These are phyloP conservation scores for Triops cancriformis DNA, from an alignment of 1,140 invertebrate genomes.

Conservation along the genomic window DNA sequence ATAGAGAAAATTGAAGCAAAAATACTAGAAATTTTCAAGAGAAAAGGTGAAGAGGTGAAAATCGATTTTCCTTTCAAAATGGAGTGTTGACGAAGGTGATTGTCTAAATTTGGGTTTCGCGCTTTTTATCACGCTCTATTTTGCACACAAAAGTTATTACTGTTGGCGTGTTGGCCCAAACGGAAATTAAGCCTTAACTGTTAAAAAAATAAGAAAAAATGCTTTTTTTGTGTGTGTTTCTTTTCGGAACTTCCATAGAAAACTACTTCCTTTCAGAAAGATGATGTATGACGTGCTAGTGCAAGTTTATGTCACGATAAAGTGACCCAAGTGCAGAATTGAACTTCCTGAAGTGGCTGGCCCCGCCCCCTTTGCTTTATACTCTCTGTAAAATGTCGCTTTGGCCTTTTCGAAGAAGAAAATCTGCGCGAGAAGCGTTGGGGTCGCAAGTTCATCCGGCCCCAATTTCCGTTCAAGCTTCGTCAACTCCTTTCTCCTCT, in stretches of 20 bases:
- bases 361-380: neutral
- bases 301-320: neutral
- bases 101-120: neutral
- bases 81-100: neutral
- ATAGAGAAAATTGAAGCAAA: too few relatives aligned
- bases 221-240: neutral
- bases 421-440: neutral
- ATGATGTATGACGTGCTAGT: neutral
- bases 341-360: neutral
- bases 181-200: constrained; percentile 4
- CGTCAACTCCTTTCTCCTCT: neutral
- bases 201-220: too few relatives aligned
- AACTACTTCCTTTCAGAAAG: neutral
- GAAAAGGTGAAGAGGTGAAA: too few relatives aligned
- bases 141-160: neutral
- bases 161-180: neutral
- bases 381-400: neutral
- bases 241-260: neutral
- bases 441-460: neutral
- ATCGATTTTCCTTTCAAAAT: too few relatives aligned
- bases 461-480: constrained; percentile 13
- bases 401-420: neutral
- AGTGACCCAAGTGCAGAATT: neutral
- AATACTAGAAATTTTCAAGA: too few relatives aligned
- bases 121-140: neutral